Evolutionary conservation across 2,888 invertebrate genomes (phyloP).

Genomic region (Isotomurus palustris): DNA sequence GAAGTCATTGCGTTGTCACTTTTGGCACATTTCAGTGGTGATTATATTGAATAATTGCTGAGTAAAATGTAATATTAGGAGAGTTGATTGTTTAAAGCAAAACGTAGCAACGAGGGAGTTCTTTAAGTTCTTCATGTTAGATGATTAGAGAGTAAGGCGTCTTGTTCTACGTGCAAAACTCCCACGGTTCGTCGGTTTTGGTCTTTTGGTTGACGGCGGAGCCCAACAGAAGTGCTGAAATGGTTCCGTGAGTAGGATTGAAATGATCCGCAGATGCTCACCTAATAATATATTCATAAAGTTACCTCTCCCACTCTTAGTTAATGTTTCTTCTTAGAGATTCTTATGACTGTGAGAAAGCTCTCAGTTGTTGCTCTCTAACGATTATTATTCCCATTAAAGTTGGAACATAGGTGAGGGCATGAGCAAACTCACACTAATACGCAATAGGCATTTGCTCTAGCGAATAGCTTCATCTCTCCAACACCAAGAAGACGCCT

Average conservation of each 20-base stretch:
- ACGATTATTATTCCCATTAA: conserved; percentile 7
- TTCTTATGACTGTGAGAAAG: not conserved
- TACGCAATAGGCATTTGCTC: not conserved
- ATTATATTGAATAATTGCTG: conserved; percentile 22
- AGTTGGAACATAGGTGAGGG: not conserved
- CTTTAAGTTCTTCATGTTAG: too few species aligned
- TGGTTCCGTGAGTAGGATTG: not conserved
- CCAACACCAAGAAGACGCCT: not conserved
- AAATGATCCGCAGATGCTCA: not conserved
- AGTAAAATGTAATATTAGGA: conserved; percentile 11
- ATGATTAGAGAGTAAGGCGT: too few species aligned
- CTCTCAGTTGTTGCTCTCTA: not conserved
- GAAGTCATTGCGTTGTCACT: conserved; percentile 19
- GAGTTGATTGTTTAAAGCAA: conserved; percentile 7
- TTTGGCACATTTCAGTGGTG: conserved; percentile 12
- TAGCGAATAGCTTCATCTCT: not conserved
- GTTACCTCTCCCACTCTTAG: not conserved
- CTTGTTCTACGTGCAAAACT: too few species aligned
- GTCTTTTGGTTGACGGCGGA: not conserved
- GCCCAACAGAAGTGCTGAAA: too few species aligned
- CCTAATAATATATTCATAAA: conserved; percentile 8
- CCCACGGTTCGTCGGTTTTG: too few species aligned
- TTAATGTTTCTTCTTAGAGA: conserved; percentile 6
- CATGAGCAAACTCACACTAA: not conserved
- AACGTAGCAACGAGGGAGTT: too few species aligned